Base-by-base conservation (phyloP, 2,888 invertebrate genomes). In the Pandemis corylana region DNA sequence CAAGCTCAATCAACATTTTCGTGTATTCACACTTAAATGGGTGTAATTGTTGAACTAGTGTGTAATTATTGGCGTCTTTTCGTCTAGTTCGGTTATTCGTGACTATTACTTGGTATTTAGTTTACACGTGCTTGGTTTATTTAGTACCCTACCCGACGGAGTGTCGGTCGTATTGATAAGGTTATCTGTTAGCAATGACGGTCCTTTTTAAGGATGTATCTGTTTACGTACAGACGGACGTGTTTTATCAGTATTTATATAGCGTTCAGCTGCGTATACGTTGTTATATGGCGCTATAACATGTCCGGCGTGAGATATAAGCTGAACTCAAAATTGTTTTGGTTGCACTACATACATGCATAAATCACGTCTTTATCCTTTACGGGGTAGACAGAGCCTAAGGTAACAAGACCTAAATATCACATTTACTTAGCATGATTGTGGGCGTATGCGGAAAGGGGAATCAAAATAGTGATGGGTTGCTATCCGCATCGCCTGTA, bases 151-250 rank as follows among this genome's bases (percentile, higher is more conserved):
- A 20, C 20, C 49, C 46, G 20, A 51, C 59, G 46, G 44, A 62
- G 68, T 53, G 63, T 63, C 56, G 42, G 28, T 15, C 9, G 64
- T 59, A 59, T 59, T 65, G 68, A 73, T 72, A 72, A 68, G 64
- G 20, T 74, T 74, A 74, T 74, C 74, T 66, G 65, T 69, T 74
- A 65, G 51, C 69, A 49, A 42, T 69, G 69, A 66, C 69, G 65
- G 61, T 65, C 73, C 69, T 64, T 73, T 72, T 72, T 68, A 66
- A 74, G 74, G 74, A 74, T 74, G 74, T 66, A 51, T 42, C 65
- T 74, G 49, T 74, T 74, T 70, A 66, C 69, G 36, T 51, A 68
- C 36, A 42, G 61, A 15, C 74, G 65, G 51, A 70, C 49, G 66
- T 74, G 42, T 28, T 62, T 68, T 74, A 74, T 74, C 69, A 62